Conservation (phyloP, 2,797 vertebrate species). For the Denticeps clupeoides region DNA sequence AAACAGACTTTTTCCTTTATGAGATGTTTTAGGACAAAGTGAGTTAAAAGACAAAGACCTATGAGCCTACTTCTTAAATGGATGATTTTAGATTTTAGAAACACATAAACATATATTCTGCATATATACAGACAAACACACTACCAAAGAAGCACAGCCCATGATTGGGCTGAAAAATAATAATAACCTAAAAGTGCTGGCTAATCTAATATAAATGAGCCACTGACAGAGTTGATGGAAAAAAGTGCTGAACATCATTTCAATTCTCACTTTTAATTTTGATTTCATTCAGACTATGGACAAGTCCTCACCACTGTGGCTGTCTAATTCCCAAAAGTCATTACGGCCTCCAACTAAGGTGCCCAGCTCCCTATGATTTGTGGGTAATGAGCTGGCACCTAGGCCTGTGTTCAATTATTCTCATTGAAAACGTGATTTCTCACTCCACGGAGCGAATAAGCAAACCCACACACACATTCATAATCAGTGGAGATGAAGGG, state of each 20-base stretch:
- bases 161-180: no score
- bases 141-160: not conserved
- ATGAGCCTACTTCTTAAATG: no score
- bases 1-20: no score
- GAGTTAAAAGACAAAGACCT: no score
- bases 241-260: no score
- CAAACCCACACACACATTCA: conserved; percentile 36
- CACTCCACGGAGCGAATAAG: conserved; percentile 52
- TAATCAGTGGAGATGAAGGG: conserved; percentile 30
- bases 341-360: conserved; percentile 60
- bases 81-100: no score
- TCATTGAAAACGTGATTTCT: conserved; percentile 71
- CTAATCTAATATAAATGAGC: no score
- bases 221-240: no score
- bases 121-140: not conserved
- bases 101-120: no score
- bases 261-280: no score
- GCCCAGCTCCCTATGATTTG: conserved; percentile 54
- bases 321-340: conserved; percentile 58
- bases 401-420: conserved; percentile 65
- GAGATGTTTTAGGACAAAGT: no score
- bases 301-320: conserved; percentile 32
- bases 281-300: conserved; percentile 11
- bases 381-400: conserved; percentile 67
- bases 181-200: no score